Evolutionary conservation across 2,113 vertebrate species (phyloP).

Genomic region (Anguilla japonica): DNA sequence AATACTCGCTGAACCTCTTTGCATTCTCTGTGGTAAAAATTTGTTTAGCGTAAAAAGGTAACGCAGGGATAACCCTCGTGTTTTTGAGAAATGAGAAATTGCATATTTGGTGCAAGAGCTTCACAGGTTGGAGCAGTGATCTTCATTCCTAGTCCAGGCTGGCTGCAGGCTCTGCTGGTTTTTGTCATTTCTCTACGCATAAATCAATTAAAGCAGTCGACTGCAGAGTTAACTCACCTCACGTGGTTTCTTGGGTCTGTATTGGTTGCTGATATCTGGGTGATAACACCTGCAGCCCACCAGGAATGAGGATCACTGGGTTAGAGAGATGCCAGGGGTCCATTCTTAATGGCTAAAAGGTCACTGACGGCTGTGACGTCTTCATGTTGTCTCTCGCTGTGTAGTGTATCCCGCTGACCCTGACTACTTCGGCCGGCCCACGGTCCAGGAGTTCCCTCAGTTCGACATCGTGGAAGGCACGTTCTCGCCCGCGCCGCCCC

Average conservation of each 20-base stretch:
- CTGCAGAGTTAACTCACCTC: no score
- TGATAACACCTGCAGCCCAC: no score
- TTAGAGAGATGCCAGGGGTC: no score
- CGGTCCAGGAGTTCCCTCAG: slow-evolving; percentile 78
- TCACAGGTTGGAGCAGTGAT: not conserved
- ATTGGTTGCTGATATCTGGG: no score
- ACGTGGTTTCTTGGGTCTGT: no score
- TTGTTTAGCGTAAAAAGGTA: not conserved
- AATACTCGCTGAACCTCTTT: not conserved
- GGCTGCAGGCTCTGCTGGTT: no score
- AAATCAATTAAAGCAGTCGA: no score
- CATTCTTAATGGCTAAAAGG: not conserved
- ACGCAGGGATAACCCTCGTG: not conserved
- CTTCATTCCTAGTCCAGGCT: not conserved
- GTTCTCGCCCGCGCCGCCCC: slow-evolving; percentile 55
- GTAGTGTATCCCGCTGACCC: slow-evolving; percentile 83
- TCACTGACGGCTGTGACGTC: not conserved
- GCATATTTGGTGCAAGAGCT: not conserved
- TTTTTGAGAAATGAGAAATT: not conserved
- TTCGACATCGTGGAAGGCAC: slow-evolving; percentile 80
- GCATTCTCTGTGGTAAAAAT: not conserved
- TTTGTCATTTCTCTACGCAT: no score
- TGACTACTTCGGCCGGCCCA: slow-evolving; percentile 77
- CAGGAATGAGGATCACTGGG: no score
- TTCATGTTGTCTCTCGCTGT: slow-evolving; percentile 9